These are phyloP conservation scores for Lydus trimaculatus DNA, from an alignment of 2,888 invertebrate genomes.

Conservation along the genomic window DNA sequence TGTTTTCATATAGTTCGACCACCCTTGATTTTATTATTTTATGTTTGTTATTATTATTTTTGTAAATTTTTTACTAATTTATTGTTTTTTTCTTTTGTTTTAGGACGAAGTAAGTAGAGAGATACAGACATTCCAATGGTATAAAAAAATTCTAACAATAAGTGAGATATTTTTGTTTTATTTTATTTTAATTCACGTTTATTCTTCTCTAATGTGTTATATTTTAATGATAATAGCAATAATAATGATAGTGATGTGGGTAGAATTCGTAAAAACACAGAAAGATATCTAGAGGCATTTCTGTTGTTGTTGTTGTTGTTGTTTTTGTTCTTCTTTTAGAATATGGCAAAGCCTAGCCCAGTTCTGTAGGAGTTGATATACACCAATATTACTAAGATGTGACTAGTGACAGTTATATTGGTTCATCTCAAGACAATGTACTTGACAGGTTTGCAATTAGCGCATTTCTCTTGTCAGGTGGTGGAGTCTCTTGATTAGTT, in stretches of 20 bases:
- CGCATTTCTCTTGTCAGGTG: constrained; percentile 42
- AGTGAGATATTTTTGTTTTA: constrained; percentile 15
- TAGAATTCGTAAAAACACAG: background rate
- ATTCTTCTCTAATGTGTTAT: background rate
- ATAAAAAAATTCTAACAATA: background rate
- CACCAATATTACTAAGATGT: constrained; percentile 49
- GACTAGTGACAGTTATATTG: constrained; percentile 54
- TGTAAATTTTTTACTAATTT: constrained; percentile 50
- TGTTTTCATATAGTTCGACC: constrained; percentile 3
- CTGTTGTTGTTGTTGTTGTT: no score
- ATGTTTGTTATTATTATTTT: constrained; percentile 30
- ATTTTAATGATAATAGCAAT: background rate
- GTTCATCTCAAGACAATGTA: constrained; percentile 46
- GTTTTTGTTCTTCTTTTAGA: constrained; percentile 3
- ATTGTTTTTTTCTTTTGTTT: constrained; percentile 58
- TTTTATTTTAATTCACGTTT: background rate
- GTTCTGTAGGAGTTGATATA: constrained; percentile 22
- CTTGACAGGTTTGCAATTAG: constrained; percentile 53
- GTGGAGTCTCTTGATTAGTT: constrained; percentile 45
- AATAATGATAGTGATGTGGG: background rate
- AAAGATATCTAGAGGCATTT: background rate
- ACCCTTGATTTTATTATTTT: constrained; percentile 23
- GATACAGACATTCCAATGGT: constrained; percentile 25
- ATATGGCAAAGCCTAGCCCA: constrained; percentile 9
- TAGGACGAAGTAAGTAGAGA: constrained; percentile 62